phyloP scores from a whole-genome alignment of 2,113 vertebrate genomes.

The Sinocyclocheilus anophthalmus region DNA sequence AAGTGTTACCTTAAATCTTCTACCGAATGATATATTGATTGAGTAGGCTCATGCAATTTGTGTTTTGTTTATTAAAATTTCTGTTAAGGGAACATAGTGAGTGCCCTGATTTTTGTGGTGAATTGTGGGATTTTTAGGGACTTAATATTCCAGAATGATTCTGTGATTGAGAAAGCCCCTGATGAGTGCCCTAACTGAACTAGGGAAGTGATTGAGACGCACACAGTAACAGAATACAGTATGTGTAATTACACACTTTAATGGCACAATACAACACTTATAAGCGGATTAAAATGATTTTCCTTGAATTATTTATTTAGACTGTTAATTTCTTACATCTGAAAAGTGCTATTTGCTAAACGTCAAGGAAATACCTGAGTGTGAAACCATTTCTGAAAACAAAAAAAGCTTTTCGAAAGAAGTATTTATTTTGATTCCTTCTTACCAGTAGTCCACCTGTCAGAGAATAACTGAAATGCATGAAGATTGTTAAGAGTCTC shows the following conservation, averaged over 20 bases:
- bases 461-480: neutral
- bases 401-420: neutral
- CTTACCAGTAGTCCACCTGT: neutral
- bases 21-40: neutral
- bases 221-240: neutral
- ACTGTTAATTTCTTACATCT: conserved; percentile 10
- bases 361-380: conserved; percentile 34
- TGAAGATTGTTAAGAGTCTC: neutral
- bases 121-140: neutral
- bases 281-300: conserved; percentile 1
- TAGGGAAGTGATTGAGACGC: neutral
- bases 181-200: too few relatives aligned
- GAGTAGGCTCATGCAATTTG: neutral
- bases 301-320: conserved; percentile 7
- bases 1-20: neutral
- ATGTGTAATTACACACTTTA: conserved; percentile 15
- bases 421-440: neutral
- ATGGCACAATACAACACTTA: conserved; percentile 39
- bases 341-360: conserved; percentile 38
- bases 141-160: neutral
- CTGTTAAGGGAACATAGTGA: neutral
- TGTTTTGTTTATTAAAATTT: neutral
- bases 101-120: neutral
- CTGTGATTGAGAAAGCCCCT: neutral
- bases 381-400: conserved; percentile 1